A percentile compares a stretch with the other conserved stretches of the same genome.
phyloP scores from a whole-genome alignment of 1,140 invertebrate genomes.

The Ctenoplectra terminalis region DNA sequence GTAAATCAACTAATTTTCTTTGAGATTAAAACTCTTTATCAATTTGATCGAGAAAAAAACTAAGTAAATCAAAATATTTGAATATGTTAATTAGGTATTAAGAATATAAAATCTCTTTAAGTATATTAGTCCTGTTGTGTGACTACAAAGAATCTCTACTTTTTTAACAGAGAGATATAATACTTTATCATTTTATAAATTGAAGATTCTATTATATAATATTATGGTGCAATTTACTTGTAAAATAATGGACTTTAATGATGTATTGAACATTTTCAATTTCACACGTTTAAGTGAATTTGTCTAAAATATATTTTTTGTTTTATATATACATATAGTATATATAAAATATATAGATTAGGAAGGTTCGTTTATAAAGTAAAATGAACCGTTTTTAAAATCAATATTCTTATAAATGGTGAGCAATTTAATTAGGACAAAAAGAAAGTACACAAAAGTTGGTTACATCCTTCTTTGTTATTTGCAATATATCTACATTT shows the following conservation, averaged over 20 bases:
- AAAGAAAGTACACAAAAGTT: conserved; percentile 35
- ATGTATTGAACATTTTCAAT: conserved; percentile 11
- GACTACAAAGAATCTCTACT: conserved; percentile 28
- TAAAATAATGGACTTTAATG: conserved; percentile 31
- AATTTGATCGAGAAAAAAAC: neutral
- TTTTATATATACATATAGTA: conserved; percentile 1
- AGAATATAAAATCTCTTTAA: conserved; percentile 11
- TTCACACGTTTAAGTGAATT: neutral
- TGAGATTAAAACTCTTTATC: neutral
- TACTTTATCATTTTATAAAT: conserved; percentile 22
- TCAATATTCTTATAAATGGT: neutral
- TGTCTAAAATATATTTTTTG: neutral
- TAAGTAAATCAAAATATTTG: conserved; percentile 24
- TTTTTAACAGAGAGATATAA: conserved; percentile 6
- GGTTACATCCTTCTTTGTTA: conserved; percentile 64
- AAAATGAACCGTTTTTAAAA: neutral
- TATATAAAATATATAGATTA: neutral
- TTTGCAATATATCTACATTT: conserved; percentile 71
- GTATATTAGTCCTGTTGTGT: conserved; percentile 18
- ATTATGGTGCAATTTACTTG: conserved; percentile 44
- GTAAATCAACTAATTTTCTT: neutral
- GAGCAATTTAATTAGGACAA: neutral
- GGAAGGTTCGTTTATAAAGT: too few species aligned
- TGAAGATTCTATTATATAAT: conserved; percentile 32
- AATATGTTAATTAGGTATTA: conserved; percentile 20